A percentile compares a stretch with the other conserved stretches of the same genome.
Conservation (phyloP, 1,140 invertebrate genomes). For the Dendroctonus ponderosae region DNA sequence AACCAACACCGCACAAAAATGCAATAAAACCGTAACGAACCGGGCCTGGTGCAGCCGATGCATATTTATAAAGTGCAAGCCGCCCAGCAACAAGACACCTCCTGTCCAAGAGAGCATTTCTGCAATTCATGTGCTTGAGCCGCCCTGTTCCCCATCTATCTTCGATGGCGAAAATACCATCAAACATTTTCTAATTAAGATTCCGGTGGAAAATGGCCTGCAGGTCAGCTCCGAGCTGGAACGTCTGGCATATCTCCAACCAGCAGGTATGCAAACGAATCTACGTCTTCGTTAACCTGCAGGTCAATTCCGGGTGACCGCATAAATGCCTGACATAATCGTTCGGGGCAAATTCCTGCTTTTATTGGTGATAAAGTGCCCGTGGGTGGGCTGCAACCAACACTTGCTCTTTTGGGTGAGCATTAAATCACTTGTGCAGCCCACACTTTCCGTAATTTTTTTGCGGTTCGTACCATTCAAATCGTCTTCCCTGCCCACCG, state of each 20-base stretch:
- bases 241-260: constrained; percentile 8
- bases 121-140: constrained; percentile 8
- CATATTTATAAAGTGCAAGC: constrained; percentile 19
- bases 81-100: constrained; percentile 14
- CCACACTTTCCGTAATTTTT: no score
- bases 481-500: no score
- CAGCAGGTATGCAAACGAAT: background rate
- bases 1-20: background rate
- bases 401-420: no score
- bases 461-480: no score
- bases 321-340: constrained; percentile 12
- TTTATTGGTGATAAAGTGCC: no score
- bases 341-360: no score
- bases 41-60: background rate
- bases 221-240: background rate
- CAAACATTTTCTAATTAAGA: background rate
- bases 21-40: background rate
- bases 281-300: constrained; percentile 18
- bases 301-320: constrained; percentile 7
- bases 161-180: background rate
- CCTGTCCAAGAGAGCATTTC: constrained; percentile 13
- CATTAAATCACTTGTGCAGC: no score
- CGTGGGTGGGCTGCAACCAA: no score
- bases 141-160: constrained; percentile 1
- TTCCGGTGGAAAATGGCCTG: background rate